Base-by-base conservation (phyloP, 1,140 invertebrate species). In the Euwallacea similis region DNA sequence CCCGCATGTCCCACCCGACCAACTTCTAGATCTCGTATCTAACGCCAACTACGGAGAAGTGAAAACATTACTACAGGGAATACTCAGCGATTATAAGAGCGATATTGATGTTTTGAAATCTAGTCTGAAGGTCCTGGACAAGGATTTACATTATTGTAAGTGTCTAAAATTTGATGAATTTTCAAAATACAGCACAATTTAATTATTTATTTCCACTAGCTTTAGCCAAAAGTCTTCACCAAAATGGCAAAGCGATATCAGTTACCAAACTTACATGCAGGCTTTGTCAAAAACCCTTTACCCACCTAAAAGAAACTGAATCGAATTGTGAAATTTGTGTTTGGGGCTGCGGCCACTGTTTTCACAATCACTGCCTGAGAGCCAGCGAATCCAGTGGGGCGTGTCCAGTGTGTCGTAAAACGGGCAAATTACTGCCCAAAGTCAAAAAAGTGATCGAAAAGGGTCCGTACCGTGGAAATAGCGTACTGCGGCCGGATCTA, bases 1-100 rank as follows among this genome's bases (percentile, higher is more conserved):
- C n/a, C 83, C 82, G n/a, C 83, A 85, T 76, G 83, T 86, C 0
- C 82, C 83, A 66, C 78, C 84, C 16, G 76, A 83, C 9, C 84
- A 85, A 72, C 75, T 86, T 11, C 77, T 86, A 11, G 82, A 85
- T 69, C 73, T 85, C 6, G 82, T 86, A 7, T 82, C 82, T 0
- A 82, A 82, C 54, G 79, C 78, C 10, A 84, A 79, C 72, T 85
- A 85, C 73, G 84, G 84, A 7, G 84, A 85, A 77, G 81, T 85
- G 56, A 85, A 83, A 73, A 77, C 79, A 55, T 77, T 85, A 59
- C 72, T 86, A 7, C 79, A 84, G 76, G 83, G 83, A 53, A 85
- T 85, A 79, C 67, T 86, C 42, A 78, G 78, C 33, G 84, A 85
- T 76, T 84, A 83, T 7, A 74, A 77, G 0, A 80, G 82, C 59